phyloP scores from a whole-genome alignment of 2,113 vertebrate genomes.

The Cercopithecus mona region DNA sequence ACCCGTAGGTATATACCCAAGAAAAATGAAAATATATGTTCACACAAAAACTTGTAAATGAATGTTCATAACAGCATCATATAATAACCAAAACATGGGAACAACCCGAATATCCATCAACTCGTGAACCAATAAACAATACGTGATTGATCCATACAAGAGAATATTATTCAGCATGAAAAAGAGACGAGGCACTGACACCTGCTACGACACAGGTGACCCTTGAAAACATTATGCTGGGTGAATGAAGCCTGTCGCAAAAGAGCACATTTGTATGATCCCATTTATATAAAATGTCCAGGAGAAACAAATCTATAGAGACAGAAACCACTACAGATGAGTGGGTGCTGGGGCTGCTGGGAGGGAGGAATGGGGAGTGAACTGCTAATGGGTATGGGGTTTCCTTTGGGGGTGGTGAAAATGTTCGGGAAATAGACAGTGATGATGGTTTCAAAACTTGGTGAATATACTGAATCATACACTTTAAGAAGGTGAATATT shows the following conservation, averaged over 20 bases:
- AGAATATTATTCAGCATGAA: neutral
- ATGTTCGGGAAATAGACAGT: neutral
- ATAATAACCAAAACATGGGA: neutral
- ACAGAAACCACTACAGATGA: neutral
- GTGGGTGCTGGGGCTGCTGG: neutral
- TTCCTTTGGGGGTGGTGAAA: neutral
- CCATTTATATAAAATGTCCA: constrained; percentile 9
- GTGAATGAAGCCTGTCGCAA: constrained; percentile 22
- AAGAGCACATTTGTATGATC: constrained; percentile 31
- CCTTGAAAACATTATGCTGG: constrained; percentile 49
- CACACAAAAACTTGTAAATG: neutral
- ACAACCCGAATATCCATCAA: neutral
- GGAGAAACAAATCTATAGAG: constrained; percentile 44
- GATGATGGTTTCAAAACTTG: neutral
- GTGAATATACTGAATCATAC: neutral
- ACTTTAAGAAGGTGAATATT: neutral
- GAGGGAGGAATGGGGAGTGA: neutral
- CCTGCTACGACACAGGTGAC: neutral
- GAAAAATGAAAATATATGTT: neutral
- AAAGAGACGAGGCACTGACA: constrained; percentile 31
- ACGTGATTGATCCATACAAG: neutral
- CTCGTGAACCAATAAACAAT: neutral
- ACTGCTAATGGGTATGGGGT: neutral
- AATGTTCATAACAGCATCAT: neutral
- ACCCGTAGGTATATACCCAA: neutral